These are phyloP conservation scores for Elysia crispata DNA, from an alignment of 2,888 invertebrate genomes.

Conservation along the genomic window DNA sequence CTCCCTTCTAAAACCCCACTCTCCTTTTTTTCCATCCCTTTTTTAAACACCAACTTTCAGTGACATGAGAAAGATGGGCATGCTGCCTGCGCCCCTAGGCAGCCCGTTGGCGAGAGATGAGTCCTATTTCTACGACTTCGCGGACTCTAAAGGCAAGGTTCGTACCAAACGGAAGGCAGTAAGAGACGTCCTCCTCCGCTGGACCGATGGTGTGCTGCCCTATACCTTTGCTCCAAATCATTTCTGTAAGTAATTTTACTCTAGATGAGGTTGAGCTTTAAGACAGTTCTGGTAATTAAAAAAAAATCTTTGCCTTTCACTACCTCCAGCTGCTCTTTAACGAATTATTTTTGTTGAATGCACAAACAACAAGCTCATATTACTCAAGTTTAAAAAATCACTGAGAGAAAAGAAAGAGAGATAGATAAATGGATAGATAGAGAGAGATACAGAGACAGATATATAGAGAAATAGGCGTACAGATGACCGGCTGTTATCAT, in stretches of 20 bases:
- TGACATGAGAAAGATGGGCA: conserved; percentile 29
- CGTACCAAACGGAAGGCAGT: conserved; percentile 67
- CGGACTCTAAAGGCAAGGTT: conserved; percentile 18
- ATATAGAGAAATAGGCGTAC: no score
- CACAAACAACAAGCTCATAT: neutral
- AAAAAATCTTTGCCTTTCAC: neutral
- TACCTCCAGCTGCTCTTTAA: no score
- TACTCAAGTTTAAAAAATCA: no score
- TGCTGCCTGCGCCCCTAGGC: neutral
- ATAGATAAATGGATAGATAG: no score
- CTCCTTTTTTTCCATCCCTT: no score
- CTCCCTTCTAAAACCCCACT: no score
- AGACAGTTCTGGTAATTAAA: neutral
- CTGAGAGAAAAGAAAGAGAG: no score
- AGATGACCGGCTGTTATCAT: no score
- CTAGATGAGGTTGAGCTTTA: neutral
- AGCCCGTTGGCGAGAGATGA: neutral
- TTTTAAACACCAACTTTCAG: conserved; percentile 1
- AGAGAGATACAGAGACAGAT: no score
- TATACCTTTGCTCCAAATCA: conserved; percentile 64
- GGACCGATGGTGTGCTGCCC: conserved; percentile 63
- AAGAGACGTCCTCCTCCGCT: conserved; percentile 59
- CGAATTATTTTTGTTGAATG: no score
- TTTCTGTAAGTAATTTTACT: conserved; percentile 62
- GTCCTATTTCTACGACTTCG: conserved; percentile 20